Evolutionary conservation across 92 coral and sea anemone species (phyloP).

Genomic region (Umimayanthus chanpuru): DNA sequence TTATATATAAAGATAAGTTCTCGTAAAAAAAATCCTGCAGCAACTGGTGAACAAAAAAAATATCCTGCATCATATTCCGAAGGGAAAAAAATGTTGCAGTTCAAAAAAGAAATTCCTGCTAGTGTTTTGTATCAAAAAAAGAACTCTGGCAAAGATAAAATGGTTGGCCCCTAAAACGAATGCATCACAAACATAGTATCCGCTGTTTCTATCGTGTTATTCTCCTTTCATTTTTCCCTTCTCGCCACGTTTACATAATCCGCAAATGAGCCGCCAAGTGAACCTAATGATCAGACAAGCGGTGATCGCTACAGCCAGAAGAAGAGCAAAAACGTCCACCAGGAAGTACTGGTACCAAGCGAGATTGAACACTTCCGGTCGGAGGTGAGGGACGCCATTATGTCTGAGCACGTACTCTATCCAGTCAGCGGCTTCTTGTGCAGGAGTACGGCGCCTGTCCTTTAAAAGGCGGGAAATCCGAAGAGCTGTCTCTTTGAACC

Average conservation of each 20-base stretch:
- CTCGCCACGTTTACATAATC: background rate
- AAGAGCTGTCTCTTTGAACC: conserved; percentile 36
- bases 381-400: conserved; percentile 59
- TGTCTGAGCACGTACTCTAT: conserved; percentile 66
- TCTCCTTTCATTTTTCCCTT: background rate
- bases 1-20: no score
- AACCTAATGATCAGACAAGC: background rate
- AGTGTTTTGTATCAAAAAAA: no score
- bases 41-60: no score
- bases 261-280: background rate
- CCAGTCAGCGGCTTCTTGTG: conserved; percentile 64
- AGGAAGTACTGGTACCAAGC: conserved; percentile 59
- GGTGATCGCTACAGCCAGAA: background rate
- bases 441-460: conserved; percentile 41
- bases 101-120: no score
- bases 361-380: conserved; percentile 64
- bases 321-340: conserved; percentile 28
- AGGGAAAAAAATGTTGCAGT: no score
- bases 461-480: conserved; percentile 46
- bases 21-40: no score
- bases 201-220: no score
- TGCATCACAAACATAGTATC: no score
- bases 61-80: no score
- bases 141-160: no score
- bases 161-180: no score